Conservation (phyloP, 1,140 invertebrate species). For the Lanistes nyassanus region DNA sequence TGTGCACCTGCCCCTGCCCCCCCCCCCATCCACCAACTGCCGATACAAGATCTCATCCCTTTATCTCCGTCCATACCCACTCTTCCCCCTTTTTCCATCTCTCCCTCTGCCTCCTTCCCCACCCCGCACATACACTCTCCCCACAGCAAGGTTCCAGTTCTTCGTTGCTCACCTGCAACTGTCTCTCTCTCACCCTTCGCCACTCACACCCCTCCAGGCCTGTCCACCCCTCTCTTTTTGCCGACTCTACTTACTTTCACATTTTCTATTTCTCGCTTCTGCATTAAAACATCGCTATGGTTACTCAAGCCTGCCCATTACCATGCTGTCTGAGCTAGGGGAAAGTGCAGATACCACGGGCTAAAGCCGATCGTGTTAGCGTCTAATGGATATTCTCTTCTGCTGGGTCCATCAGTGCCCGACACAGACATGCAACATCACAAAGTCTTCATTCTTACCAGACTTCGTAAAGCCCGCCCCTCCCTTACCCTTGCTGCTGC, state of each 20-base stretch:
- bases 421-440: not conserved
- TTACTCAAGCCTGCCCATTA: not conserved
- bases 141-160: too few species aligned
- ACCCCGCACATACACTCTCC: not conserved
- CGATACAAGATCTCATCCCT: not conserved
- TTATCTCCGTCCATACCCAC: not conserved
- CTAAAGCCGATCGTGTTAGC: not conserved
- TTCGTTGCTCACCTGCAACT: too few species aligned
- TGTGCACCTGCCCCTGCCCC: not conserved
- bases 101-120: not conserved
- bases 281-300: not conserved
- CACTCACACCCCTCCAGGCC: too few species aligned
- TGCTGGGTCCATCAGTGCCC: conserved; percentile 11
- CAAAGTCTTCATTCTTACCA: too few species aligned
- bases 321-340: not conserved
- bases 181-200: too few species aligned
- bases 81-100: not conserved
- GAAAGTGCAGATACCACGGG: too few species aligned
- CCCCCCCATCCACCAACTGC: not conserved
- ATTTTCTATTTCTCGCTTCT: not conserved
- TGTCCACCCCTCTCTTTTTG: not conserved
- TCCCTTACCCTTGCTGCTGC: too few species aligned
- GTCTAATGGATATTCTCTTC: conserved; percentile 3
- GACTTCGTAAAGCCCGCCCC: too few species aligned
- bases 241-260: not conserved